Conservation (phyloP, 2,797 vertebrate genomes). For the Aplochiton taeniatus region DNA sequence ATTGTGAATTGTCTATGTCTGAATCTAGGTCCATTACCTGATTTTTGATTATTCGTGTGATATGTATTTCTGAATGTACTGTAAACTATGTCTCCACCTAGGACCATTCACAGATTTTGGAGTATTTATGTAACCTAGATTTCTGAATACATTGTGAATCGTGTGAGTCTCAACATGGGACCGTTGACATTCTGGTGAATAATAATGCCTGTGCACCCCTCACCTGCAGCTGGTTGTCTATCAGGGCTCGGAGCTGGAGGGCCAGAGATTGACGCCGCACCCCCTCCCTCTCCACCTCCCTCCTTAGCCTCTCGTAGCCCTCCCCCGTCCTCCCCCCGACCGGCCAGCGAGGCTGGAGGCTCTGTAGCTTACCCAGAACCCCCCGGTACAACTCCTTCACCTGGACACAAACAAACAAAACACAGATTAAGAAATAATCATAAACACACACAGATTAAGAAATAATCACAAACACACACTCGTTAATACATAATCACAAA, state of each 20-base stretch:
- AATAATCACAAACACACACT: background rate
- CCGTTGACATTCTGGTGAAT: too few relatives aligned
- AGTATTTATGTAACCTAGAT: too few relatives aligned
- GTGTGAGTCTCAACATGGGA: too few relatives aligned
- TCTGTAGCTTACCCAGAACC: slow-evolving; percentile 71
- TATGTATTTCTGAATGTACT: too few relatives aligned
- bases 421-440: background rate
- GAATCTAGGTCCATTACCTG: too few relatives aligned
- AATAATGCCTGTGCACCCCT: background rate
- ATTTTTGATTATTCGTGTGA: too few relatives aligned
- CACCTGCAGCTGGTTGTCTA: slow-evolving; percentile 76
- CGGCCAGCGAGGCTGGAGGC: slow-evolving; percentile 59
- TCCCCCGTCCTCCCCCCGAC: slow-evolving; percentile 45
- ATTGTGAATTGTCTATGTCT: too few relatives aligned
- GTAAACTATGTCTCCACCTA: too few relatives aligned
- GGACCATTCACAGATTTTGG: too few relatives aligned
- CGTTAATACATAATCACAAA: background rate
- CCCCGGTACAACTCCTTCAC: slow-evolving; percentile 81
- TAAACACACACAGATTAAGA: background rate
- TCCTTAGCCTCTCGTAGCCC: slow-evolving; percentile 59
- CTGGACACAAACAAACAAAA: slow-evolving; percentile 58
- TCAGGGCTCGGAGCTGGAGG: slow-evolving; percentile 67
- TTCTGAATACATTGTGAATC: too few relatives aligned
- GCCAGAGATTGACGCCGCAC: slow-evolving; percentile 70
- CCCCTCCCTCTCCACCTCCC: slow-evolving; percentile 81